Conservation (phyloP, 2,113 vertebrate genomes). For the Oncorhynchus nerka region DNA sequence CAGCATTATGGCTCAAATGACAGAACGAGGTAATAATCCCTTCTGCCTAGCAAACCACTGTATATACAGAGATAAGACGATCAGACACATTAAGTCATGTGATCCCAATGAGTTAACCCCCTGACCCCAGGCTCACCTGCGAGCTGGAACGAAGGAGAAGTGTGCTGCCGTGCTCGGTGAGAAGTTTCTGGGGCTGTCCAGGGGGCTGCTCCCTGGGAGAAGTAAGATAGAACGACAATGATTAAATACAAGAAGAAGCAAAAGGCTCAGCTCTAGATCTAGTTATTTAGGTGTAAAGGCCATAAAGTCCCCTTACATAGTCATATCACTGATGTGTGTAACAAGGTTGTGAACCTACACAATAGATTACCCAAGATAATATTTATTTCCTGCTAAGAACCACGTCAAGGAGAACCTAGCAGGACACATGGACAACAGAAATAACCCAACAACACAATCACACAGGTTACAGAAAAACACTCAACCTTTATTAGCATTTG, state of each 20-base stretch:
- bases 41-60: neutral
- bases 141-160: constrained; percentile 93
- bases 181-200: constrained; percentile 97
- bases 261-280: too few relatives aligned
- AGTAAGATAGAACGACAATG: neutral
- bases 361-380: neutral
- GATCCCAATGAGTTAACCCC: neutral
- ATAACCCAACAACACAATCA: neutral
- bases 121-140: constrained; percentile 81
- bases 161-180: constrained; percentile 95
- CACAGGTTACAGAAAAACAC: neutral
- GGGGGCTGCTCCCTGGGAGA: constrained; percentile 85
- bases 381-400: neutral
- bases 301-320: neutral
- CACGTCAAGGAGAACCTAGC: too few relatives aligned
- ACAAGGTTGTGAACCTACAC: neutral
- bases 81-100: neutral
- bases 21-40: neutral
- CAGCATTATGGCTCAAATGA: neutral
- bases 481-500: neutral
- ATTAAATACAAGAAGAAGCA: neutral
- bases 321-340: too few relatives aligned
- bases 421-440: neutral
- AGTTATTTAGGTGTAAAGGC: neutral
- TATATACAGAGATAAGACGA: too few relatives aligned